Evolutionary conservation across 2,888 invertebrate species (phyloP).

Genomic region (Parasteatoda lunata): DNA sequence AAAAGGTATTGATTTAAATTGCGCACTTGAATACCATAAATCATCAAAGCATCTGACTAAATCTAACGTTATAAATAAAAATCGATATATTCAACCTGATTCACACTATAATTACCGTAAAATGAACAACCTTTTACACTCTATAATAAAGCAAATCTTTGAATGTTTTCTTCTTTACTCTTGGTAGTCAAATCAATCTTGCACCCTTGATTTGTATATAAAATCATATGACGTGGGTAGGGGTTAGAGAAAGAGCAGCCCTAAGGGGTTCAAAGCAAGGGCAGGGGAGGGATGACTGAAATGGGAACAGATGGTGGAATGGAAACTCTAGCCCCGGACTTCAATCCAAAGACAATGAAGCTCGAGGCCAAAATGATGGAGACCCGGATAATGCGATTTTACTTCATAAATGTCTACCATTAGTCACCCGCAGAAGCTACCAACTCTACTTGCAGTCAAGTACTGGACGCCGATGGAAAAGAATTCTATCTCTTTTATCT

Average conservation of each 20-base stretch:
- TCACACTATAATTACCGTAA: too few relatives aligned
- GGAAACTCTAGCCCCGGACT: conserved; percentile 57
- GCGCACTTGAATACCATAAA: too few relatives aligned
- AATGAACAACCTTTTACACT: too few relatives aligned
- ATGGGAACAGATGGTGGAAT: conserved; percentile 67
- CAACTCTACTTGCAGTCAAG: conserved; percentile 64
- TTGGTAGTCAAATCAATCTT: background rate
- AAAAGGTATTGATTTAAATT: too few relatives aligned
- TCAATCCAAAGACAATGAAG: conserved; percentile 64
- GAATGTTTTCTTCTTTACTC: too few relatives aligned
- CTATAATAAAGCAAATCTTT: too few relatives aligned
- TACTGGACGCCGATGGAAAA: conserved; percentile 16
- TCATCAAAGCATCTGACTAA: too few relatives aligned
- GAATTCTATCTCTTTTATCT: background rate
- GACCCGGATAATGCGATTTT: conserved; percentile 67
- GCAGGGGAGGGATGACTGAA: conserved; percentile 38
- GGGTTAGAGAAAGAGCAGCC: conserved; percentile 19
- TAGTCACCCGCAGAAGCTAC: conserved; percentile 61
- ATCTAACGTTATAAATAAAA: too few relatives aligned
- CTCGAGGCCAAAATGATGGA: conserved; percentile 62
- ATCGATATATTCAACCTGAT: too few relatives aligned
- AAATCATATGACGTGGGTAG: conserved; percentile 15
- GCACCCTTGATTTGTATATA: conserved; percentile 3
- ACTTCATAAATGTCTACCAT: conserved; percentile 68
- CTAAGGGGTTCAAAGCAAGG: conserved; percentile 36